Base-by-base conservation (phyloP, 2,113 vertebrate genomes). In the Stictonetta naevosa region DNA sequence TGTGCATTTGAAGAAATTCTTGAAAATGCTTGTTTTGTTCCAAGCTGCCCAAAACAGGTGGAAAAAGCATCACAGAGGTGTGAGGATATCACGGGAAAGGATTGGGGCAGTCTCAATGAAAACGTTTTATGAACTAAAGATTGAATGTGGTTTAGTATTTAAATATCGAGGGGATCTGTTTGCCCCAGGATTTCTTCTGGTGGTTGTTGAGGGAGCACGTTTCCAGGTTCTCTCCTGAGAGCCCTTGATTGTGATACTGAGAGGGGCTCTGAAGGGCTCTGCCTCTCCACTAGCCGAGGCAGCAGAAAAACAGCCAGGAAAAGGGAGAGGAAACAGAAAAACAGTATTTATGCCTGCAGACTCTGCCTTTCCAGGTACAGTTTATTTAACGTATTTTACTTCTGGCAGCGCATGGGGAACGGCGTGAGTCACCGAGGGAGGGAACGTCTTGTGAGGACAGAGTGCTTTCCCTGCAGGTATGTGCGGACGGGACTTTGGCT, bases 401-500 rank as follows among this genome's bases (percentile, higher is more conserved):
- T 8, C 31, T 38, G 68, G 67, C 8, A 18, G 44, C n/a, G 38
- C 6, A 3, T 0, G 4, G 40, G 73, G 66, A 22, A 3, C 9
- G 11, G 13, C 3, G 1, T 4, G 82, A 22, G 73, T 18, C n/a
- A 9, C 33, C 0, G 2, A 3, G 5, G 36, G 4, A 34, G n/a
- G 31, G 16, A 17, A 31, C 33, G 53, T 7, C 38, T 58, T 1
- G 60, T 8, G 1, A 29, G 42, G 31, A 16, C 3, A 1, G 33
- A 0, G 11, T 8, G 9, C 50, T 28, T 42, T 18, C 68, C 23
- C 68, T 10, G 34, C n/a, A 17, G 64, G n/a, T 0, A 26, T 17
- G 10, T 2, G 48, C 21, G 68, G 62, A 0, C 11, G 0, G 0
- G 3, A 16, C 71, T 0, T 2, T 3, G 9, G 34, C 55, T 38